Percentiles rank a stretch among this genome's conserved stretches.
These are phyloP conservation scores for Enteromius anoplus DNA, from an alignment of 2,797 vertebrate species.

Conservation along the genomic window DNA sequence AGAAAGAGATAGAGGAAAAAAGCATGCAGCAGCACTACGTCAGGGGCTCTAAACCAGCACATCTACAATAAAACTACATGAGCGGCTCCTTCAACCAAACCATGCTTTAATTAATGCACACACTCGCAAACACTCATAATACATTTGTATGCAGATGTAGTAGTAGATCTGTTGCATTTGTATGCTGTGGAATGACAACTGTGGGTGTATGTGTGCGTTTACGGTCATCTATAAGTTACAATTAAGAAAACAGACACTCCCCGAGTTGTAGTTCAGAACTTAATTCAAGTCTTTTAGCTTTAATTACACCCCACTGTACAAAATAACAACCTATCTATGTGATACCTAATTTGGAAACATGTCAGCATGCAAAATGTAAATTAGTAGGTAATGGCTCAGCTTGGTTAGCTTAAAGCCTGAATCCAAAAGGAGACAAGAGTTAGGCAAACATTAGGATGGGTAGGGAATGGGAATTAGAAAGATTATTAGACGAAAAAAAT, in stretches of 20 bases:
- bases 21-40: slow-evolving; percentile 75
- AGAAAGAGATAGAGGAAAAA: slow-evolving; percentile 14
- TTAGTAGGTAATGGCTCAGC: background rate
- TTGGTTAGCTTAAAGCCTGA: slow-evolving; percentile 15
- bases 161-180: background rate
- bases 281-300: slow-evolving; percentile 1
- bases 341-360: background rate
- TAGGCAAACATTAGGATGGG: background rate
- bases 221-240: background rate
- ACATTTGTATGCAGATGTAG: background rate
- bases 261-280: background rate
- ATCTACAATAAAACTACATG: slow-evolving; percentile 45
- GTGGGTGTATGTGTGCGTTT: slow-evolving; percentile 13
- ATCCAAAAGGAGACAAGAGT: background rate
- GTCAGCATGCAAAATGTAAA: background rate
- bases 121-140: background rate
- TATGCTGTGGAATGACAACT: background rate
- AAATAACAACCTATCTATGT: background rate
- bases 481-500: background rate
- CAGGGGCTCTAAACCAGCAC: slow-evolving; percentile 52
- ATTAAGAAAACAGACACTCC: background rate
- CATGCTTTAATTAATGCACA: slow-evolving; percentile 40
- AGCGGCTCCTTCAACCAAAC: slow-evolving; percentile 46
- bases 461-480: slow-evolving; percentile 6
- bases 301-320: background rate